Base-by-base conservation (phyloP, 2,797 vertebrate species). In the Xenops minutus region DNA sequence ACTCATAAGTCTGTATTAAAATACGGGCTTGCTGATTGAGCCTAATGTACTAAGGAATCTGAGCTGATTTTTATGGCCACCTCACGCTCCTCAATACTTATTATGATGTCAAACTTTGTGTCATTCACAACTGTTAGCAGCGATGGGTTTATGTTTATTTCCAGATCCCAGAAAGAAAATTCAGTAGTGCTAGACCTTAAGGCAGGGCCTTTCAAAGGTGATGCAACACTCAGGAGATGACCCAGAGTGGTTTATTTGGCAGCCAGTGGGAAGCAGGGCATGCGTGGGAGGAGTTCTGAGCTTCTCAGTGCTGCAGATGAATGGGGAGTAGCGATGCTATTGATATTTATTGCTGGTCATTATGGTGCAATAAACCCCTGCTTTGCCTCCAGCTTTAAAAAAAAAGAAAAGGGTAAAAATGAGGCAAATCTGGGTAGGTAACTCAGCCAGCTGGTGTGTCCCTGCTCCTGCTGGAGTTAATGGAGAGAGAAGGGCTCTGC, bases 31-130 rank as follows among this genome's bases (percentile, higher is more conserved):
- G 58, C 82, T 89, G 93, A 92, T 89, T 93, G 87, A 94, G 44
- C 92, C 74, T 95, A 95, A 95, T 87, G 88, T 87, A 74, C 63
- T 71, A 43, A 85, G 92, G 90, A 90, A 87, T 92, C 80, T 7
- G 10, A 72, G 77, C 67, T 74, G 74, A 51, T 88, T 90, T 90
- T 93, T 85, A 79, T 82, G 79, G n/a, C 77, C 41, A 17, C 67
- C 80, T 90, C 51, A 4, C 34, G 27, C 56, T 85, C 84, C 80
- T 89, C 51, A 71, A 61, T 87, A 67, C 80, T 95, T 90, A 78
- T 24, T 63, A n/a, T 64, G 73, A 59, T 94, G 92, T 92, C 88
- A 92, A 89, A 93, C 52, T 87, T 85, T 2, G 15, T 95, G 81
- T 85, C 84, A 20, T 74, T 92, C 91, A 59, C 52, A 7, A 44